These are phyloP conservation scores for Thalassoma bifasciatum DNA, from an alignment of 2,113 vertebrate species.

Conservation along the genomic window DNA sequence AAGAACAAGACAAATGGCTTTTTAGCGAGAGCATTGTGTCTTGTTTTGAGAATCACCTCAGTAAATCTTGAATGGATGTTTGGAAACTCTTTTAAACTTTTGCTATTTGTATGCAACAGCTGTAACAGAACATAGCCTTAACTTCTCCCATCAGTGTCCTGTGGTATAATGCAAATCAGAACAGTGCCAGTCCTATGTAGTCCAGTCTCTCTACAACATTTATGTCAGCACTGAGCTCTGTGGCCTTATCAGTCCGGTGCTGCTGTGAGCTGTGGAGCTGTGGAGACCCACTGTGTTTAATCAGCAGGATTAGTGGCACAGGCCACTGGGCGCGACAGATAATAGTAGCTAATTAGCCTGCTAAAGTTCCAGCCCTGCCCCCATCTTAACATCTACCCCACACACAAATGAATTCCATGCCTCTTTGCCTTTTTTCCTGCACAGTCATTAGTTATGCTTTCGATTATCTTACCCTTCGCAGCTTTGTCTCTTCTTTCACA, in stretches of 20 bases:
- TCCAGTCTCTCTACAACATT: conserved; percentile 50
- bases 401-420: conserved; percentile 72
- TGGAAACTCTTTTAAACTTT: not conserved
- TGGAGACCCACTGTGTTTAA: conserved; percentile 72
- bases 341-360: conserved; percentile 78
- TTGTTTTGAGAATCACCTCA: not conserved
- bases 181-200: conserved; percentile 45
- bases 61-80: not conserved
- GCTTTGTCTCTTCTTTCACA: conserved; percentile 8
- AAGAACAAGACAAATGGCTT: not conserved
- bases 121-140: not conserved
- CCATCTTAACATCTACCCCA: conserved; percentile 66
- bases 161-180: conserved; percentile 43
- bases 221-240: conserved; percentile 61
- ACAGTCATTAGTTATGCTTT: conserved; percentile 46
- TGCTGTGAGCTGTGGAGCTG: conserved; percentile 47
- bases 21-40: not conserved
- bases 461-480: conserved; percentile 7
- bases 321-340: conserved; percentile 72
- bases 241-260: conserved; percentile 57
- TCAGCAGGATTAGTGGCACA: conserved; percentile 72
- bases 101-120: not conserved
- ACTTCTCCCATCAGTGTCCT: not conserved
- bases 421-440: conserved; percentile 47
- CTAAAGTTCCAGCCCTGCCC: conserved; percentile 67